Conservation (phyloP, 2,797 vertebrate genomes). For the Melanogrammus aeglefinus region DNA sequence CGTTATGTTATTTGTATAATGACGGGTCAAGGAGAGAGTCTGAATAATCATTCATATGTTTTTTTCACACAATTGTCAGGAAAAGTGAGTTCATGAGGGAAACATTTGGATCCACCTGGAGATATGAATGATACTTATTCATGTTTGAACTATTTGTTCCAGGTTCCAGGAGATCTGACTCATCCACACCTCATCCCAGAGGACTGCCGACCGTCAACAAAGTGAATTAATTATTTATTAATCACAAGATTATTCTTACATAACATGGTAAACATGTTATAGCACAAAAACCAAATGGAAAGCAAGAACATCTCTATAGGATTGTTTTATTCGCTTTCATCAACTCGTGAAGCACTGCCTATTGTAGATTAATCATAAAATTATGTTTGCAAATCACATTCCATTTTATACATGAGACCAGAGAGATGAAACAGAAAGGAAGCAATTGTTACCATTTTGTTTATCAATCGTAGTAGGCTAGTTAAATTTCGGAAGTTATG, state of each 20-base stretch:
- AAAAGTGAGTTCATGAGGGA: not conserved
- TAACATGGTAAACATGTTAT: not conserved
- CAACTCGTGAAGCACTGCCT: not conserved
- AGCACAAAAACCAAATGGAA: not conserved
- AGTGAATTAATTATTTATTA: slow-evolving; percentile 1
- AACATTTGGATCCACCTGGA: not conserved
- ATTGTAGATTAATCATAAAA: not conserved
- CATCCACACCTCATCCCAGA: not conserved
- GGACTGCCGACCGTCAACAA: not conserved
- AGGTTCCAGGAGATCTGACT: slow-evolving; percentile 73
- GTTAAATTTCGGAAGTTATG: not conserved
- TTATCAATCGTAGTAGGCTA: not conserved
- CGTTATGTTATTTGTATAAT: no score
- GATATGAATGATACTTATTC: slow-evolving; percentile 2
- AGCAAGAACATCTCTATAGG: not conserved
- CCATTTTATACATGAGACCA: not conserved
- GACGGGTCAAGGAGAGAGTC: no score
- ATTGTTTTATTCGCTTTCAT: not conserved
- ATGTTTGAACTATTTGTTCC: slow-evolving; percentile 33
- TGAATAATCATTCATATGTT: not conserved
- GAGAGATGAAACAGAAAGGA: no score
- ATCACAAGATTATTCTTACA: not conserved
- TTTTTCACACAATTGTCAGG: not conserved
- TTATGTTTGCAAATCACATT: not conserved
- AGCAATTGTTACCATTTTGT: not conserved